A percentile compares a stretch with the other conserved stretches of the same genome.
Conservation (phyloP, 2,113 vertebrate species). For the Coreoperca whiteheadi region DNA sequence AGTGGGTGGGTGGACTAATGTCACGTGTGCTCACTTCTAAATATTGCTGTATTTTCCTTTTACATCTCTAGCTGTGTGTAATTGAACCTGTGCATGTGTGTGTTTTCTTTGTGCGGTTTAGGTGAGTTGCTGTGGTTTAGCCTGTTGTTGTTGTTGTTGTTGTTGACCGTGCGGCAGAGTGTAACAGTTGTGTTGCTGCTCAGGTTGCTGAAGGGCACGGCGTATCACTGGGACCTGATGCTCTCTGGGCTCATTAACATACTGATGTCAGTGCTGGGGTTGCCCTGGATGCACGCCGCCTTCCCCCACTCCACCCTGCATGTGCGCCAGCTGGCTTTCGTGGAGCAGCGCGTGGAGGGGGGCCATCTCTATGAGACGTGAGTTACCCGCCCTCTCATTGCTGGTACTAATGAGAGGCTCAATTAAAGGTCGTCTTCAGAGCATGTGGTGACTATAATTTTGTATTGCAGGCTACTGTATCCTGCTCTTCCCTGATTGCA, state of each 20-base stretch:
- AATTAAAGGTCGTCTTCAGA: slow-evolving; percentile 60
- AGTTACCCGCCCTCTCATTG: slow-evolving; percentile 75
- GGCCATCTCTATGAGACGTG: slow-evolving; percentile 98
- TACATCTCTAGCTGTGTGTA: slow-evolving; percentile 12
- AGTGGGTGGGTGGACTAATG: not conserved
- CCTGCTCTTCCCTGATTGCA: slow-evolving; percentile 55
- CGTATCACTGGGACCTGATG: slow-evolving; percentile 99
- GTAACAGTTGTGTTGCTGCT: slow-evolving; percentile 30
- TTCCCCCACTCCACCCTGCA: slow-evolving; percentile 98
- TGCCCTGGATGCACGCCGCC: slow-evolving; percentile 98
- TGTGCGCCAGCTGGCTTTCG: slow-evolving; percentile 94
- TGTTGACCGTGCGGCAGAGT: not conserved
- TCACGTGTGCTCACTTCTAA: slow-evolving; percentile 8
- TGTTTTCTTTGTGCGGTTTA: not conserved
- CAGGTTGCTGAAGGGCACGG: slow-evolving; percentile 97
- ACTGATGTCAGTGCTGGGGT: slow-evolving; percentile 92
- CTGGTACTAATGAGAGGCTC: slow-evolving; percentile 50
- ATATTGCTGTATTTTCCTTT: not conserved
- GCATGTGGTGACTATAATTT: slow-evolving; percentile 53
- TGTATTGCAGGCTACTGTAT: slow-evolving; percentile 54
- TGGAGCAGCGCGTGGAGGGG: slow-evolving; percentile 96
- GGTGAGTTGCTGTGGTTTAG: slow-evolving; percentile 5
- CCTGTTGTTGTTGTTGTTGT: slow-evolving; percentile 25
- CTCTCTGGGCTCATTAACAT: slow-evolving; percentile 96
- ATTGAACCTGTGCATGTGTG: not conserved